Base-by-base conservation (phyloP, 1,140 invertebrate genomes). In the Drosophila nigrodunni region DNA sequence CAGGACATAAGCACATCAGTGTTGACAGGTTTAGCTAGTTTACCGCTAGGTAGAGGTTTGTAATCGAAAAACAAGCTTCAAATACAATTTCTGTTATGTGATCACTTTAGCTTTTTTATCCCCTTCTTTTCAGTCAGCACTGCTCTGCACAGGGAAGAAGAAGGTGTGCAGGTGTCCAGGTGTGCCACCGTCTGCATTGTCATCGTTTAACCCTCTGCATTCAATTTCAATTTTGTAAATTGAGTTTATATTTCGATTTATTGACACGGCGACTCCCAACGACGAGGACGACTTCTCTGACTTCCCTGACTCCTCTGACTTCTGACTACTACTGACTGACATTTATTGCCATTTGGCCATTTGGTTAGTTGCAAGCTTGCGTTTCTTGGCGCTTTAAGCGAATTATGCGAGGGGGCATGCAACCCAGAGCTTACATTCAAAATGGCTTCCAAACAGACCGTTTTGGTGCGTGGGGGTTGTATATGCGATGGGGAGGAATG, bases 221-320 rank as follows among this genome's bases (percentile, higher is more conserved):
- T 88, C 83, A 83, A 88, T 88, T 88, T 80, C 73, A 88, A 83
- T 87, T 83, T 87, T 73, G 80, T 88, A 89, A 88, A 88, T 88
- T 88, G 83, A 89, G 85, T 83, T 88, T 88, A 83, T 78, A 89
- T 83, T 88, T 89, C 83, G 83, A 88, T 88, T 88, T 88, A 88
- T 88, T 88, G 83, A 88, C 83, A 83, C 67, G 62, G 57, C 6
- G 25, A 77, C 70, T 52, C 7, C 66, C 67, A 82, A 67, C 78
- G 74, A 78, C 71, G 75, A 52, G 44, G 74, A 74, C 49, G 67
- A 72, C 78, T 76, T 75, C 37, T 43, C 57, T 72, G 77, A 80
- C 82, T 86, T 41, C 39, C n/a, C n/a, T 41, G 70, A 72, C 82
- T 76, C 72, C 37, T 72, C 37, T 72, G 77, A 80, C 82, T 86